Base-by-base conservation (phyloP, 1,140 invertebrate genomes). In the Lerema accius region DNA sequence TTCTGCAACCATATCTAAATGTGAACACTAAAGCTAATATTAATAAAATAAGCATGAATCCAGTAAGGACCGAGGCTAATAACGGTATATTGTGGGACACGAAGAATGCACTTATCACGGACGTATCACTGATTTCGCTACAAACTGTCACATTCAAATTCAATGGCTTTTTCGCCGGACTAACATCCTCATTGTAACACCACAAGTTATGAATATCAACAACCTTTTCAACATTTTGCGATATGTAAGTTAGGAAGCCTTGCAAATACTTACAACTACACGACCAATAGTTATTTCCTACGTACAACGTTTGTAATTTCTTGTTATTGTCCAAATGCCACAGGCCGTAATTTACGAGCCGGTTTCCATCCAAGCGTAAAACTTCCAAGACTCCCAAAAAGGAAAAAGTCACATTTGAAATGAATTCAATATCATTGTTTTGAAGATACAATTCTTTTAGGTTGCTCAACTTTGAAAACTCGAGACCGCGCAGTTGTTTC, bases 401-500 rank as follows among this genome's bases (percentile, higher is more conserved):
- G 37, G 94, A 88, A 69, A 98, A 95, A 46, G 96, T 97, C 67
- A 92, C 90, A 78, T 98, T 97, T 40, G 93, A 94, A 69, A 98
- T 96, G 69, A 92, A 93, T 26, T 92, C 89, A 58, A 98, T 94
- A 65, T 93, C 81, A 91, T 98, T 98, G 84, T 96, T 96, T 71
- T 97, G 96, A 51, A 98, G 90, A 86, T 97, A 97, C 3, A 98
- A 92, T 86, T 97, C 96, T 69, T 94, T 94, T 61, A 98, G 91
- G 65, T 96, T 93, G 0, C 92, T 92, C 59, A 98, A 89, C 68
- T 95, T 94, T 58, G 95, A 95, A 88, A 98, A 98, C 82, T 98
- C 96, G 77, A 93, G 95, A 0, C 96, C 96, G 58, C 94, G 93
- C 14, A 98, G 88, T 42, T 94, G 91, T 63, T 89, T 93, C 49